Evolutionary conservation across 2,113 vertebrate genomes (phyloP).

Genomic region (Prolemur simus): DNA sequence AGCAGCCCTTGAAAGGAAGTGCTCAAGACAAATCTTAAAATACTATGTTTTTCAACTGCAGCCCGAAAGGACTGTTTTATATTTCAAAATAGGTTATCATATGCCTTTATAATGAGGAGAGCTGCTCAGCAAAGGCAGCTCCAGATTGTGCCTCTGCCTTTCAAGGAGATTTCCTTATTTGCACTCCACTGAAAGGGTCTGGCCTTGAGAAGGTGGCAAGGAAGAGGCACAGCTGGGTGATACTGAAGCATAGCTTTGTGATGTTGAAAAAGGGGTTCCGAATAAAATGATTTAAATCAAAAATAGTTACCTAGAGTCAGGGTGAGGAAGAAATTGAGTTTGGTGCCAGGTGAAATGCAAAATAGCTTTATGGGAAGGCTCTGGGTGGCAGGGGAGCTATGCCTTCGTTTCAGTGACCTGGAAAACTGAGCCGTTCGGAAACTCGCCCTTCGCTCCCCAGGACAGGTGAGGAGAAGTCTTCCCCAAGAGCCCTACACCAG

Average conservation of each 20-base stretch:
- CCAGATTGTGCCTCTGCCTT: constrained; percentile 35
- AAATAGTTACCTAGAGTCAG: constrained; percentile 20
- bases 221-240: not conserved
- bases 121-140: constrained; percentile 25
- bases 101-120: constrained; percentile 61
- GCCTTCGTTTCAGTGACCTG: not conserved
- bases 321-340: not conserved
- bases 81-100: constrained; percentile 62
- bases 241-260: not conserved
- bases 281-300: constrained; percentile 40
- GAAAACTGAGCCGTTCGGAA: not conserved
- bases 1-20: constrained; percentile 50
- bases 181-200: constrained; percentile 42
- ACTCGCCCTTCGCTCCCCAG: not conserved
- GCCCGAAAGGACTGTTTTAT: constrained; percentile 44
- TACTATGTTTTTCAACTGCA: not conserved
- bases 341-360: not conserved
- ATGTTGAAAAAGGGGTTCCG: not conserved
- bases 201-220: constrained; percentile 49
- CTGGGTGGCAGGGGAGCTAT: not conserved
- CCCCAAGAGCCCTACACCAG: not conserved
- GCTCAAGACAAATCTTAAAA: constrained; percentile 55
- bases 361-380: not conserved
- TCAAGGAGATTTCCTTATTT: constrained; percentile 58
- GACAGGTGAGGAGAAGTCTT: not conserved